Base-by-base conservation (phyloP, 2,797 vertebrate genomes). In the Anguilla obscura region DNA sequence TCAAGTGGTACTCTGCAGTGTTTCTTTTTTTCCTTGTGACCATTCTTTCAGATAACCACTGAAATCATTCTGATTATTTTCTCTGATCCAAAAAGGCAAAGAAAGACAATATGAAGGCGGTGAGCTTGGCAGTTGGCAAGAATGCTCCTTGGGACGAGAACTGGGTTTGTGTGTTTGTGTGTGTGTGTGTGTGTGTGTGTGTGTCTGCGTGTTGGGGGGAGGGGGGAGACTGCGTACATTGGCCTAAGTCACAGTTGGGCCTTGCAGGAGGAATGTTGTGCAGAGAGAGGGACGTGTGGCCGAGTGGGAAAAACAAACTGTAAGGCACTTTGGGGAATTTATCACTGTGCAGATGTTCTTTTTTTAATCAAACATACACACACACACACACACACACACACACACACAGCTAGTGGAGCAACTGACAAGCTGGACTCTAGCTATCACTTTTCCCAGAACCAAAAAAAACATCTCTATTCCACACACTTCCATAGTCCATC, bases 401-500 rank as follows among this genome's bases (percentile, higher is more conserved):
- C 87, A 58, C 36, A 36, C 86, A 24, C 60, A 80, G 40, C 84
- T 30, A 87, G 30, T 30, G 36, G 89, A 88, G 58, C 63, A 63
- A 88, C 86, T 86, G 87, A 88, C 87, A 69, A 82, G 76, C 84
- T 88, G 84, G 8, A 24, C 82, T 83, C 85, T 89, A 89, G 89
- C n/a, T 45, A 45, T 6, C 45, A 14, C 82, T 84, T 54, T 71
- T 71, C 21, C 88, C 85, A 89, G 66, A 86, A 86, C 80, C 30
- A 48, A 54, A 76, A 66, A 76, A 87, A 56, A 86, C 85, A 90
- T 76, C 69, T 79, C 36, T 36, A 9, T 36, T 16, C 58, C 58
- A 63, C 58, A 63, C 24, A 18, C 58, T 63, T 63, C 4, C 16
- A 63, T 24, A 16, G 58, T 63, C 63, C n/a, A 27, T 24, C 63